Percentiles rank a stretch among this genome's conserved stretches.
Evolutionary conservation across 2,113 vertebrate genomes (phyloP).

Genomic region (Odocoileus hemionus): DNA sequence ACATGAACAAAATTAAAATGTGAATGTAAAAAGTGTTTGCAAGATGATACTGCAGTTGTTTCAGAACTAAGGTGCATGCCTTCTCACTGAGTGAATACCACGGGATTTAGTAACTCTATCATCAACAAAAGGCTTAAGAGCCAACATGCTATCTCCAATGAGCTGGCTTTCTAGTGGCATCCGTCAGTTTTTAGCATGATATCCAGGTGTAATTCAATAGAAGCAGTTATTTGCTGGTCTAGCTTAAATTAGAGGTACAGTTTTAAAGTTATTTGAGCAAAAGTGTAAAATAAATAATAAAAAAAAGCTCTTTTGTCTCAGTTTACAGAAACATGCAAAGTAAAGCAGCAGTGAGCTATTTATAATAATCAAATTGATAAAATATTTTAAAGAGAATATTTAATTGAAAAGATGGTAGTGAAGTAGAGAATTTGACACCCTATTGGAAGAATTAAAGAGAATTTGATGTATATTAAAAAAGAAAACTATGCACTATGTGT

Average conservation of each 20-base stretch:
- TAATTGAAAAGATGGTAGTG: not conserved
- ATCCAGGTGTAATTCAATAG: not conserved
- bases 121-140: not conserved
- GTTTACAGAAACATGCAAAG: not conserved
- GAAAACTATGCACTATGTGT: not conserved
- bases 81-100: not conserved
- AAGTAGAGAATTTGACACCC: not conserved
- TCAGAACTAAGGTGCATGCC: not conserved
- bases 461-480: not conserved
- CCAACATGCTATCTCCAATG: not conserved
- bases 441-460: not conserved
- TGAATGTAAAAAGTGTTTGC: not conserved
- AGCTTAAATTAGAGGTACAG: not conserved
- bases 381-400: not conserved
- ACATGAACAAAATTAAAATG: not conserved
- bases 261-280: not conserved
- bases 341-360: not conserved
- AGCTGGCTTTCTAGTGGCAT: not conserved
- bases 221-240: not conserved
- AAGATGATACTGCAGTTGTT: not conserved
- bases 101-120: not conserved
- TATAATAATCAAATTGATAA: not conserved
- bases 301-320: not conserved
- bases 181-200: not conserved
- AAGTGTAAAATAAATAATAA: not conserved